Evolutionary conservation across 2,113 vertebrate genomes (phyloP).

Genomic region (Callaeas wilsoni): DNA sequence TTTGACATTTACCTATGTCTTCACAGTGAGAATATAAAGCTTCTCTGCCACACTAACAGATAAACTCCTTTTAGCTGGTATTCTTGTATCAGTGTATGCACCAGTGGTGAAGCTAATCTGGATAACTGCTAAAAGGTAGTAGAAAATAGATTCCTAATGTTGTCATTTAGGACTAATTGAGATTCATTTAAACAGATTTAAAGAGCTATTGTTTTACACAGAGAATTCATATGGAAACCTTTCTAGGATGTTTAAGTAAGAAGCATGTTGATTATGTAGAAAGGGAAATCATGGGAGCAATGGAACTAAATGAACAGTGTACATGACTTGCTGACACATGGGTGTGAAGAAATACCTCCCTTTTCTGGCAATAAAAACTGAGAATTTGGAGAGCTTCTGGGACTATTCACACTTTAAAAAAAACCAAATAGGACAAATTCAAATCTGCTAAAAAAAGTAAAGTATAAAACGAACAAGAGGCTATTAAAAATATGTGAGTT

Average conservation of each 20-base stretch:
- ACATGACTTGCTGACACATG: rapidly evolving
- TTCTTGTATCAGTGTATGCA: not conserved
- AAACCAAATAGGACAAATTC: not conserved
- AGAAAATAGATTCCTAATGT: not conserved
- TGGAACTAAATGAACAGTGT: not conserved
- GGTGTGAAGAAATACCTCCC: not conserved
- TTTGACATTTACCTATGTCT: not conserved
- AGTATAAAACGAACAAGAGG: not conserved
- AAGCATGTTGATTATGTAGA: not conserved
- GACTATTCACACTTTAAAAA: not conserved
- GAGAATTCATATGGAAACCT: not conserved
- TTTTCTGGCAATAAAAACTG: not conserved
- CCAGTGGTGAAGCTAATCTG: not conserved
- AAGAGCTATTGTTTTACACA: not conserved
- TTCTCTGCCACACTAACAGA: not conserved
- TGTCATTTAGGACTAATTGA: not conserved
- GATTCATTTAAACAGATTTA: not conserved
- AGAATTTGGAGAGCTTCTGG: not conserved
- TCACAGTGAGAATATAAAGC: not conserved
- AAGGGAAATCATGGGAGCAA: not conserved
- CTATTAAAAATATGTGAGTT: not conserved
- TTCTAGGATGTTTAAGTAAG: not conserved
- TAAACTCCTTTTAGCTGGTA: not conserved
- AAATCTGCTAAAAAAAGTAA: not conserved
- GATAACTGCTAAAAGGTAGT: not conserved